A percentile compares a stretch with the other conserved stretches of the same genome.
These are phyloP conservation scores for Drosophila tsacasi DNA, from an alignment of 1,140 invertebrate genomes.

Conservation along the genomic window DNA sequence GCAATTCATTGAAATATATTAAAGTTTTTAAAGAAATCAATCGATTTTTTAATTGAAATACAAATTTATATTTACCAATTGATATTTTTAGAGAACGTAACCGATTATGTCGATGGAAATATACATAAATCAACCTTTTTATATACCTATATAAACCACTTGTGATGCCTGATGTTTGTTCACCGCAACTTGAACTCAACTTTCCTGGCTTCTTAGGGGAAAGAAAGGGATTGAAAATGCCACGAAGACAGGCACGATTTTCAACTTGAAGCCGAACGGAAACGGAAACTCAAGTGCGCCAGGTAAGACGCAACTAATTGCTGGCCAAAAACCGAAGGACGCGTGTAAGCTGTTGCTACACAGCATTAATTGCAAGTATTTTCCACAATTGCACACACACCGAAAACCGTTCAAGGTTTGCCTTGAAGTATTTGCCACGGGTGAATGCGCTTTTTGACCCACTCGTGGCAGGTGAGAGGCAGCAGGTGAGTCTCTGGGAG, in stretches of 20 bases:
- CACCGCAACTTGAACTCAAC: not conserved
- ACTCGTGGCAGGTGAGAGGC: slow-evolving; percentile 8
- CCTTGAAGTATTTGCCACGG: slow-evolving; percentile 41
- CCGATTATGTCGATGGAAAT: too few relatives aligned
- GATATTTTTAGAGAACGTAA: too few relatives aligned
- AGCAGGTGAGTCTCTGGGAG: not conserved
- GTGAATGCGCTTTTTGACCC: slow-evolving; percentile 76
- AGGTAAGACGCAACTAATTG: slow-evolving; percentile 51
- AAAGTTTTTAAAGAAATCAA: too few relatives aligned
- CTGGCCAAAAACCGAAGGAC: slow-evolving; percentile 29
- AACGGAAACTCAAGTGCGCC: slow-evolving; percentile 20
- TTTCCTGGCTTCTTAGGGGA: not conserved
- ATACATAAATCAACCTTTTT: too few relatives aligned
- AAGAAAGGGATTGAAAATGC: not conserved
- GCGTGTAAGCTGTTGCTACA: slow-evolving; percentile 26
- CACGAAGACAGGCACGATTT: slow-evolving; percentile 5
- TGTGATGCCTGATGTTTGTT: not conserved
- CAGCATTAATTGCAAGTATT: slow-evolving; percentile 55
- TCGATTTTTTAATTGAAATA: too few relatives aligned
- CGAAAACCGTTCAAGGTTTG: slow-evolving; percentile 31
- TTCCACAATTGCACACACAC: slow-evolving; percentile 38
- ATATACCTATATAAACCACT: not conserved
- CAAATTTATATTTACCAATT: too few relatives aligned
- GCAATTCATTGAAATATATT: too few relatives aligned
- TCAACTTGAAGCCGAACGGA: slow-evolving; percentile 6